Conservation (phyloP, 1,140 invertebrate genomes). For the Bombus confusus region DNA sequence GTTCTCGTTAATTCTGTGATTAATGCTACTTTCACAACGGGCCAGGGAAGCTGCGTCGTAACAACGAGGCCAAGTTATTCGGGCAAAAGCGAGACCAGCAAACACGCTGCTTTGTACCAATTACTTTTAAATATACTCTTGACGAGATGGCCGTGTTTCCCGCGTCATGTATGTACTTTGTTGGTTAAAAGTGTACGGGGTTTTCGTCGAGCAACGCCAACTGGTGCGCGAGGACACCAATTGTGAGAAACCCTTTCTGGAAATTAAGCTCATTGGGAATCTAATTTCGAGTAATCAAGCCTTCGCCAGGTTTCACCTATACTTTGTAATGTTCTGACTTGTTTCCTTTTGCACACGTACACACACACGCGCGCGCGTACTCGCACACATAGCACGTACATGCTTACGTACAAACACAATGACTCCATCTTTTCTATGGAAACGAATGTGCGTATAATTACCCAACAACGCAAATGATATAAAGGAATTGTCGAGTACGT, state of each 20-base stretch:
- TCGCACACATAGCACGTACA: neutral
- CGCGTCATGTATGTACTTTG: constrained; percentile 12
- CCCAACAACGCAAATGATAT: constrained; percentile 54
- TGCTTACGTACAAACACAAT: neutral
- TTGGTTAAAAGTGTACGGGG: constrained; percentile 47
- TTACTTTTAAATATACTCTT: constrained; percentile 52
- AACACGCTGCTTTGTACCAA: constrained; percentile 52
- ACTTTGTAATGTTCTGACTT: constrained; percentile 20
- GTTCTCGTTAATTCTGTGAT: constrained; percentile 49
- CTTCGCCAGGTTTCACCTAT: constrained; percentile 57
- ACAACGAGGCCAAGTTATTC: constrained; percentile 39
- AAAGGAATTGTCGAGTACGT: constrained; percentile 46
- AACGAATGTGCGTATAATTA: constrained; percentile 58
- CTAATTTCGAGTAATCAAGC: constrained; percentile 66
- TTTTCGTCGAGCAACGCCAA: constrained; percentile 33
- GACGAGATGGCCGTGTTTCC: constrained; percentile 29
- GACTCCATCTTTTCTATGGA: neutral
- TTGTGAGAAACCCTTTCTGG: constrained; percentile 61
- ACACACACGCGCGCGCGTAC: neutral
- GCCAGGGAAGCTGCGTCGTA: constrained; percentile 9
- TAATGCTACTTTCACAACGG: constrained; percentile 40
- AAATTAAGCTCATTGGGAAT: constrained; percentile 68
- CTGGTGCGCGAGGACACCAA: constrained; percentile 58
- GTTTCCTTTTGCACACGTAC: neutral
- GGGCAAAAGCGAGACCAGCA: constrained; percentile 32